phyloP scores from a whole-genome alignment of 2,797 vertebrate genomes.

The Gymnothorax reevesii region DNA sequence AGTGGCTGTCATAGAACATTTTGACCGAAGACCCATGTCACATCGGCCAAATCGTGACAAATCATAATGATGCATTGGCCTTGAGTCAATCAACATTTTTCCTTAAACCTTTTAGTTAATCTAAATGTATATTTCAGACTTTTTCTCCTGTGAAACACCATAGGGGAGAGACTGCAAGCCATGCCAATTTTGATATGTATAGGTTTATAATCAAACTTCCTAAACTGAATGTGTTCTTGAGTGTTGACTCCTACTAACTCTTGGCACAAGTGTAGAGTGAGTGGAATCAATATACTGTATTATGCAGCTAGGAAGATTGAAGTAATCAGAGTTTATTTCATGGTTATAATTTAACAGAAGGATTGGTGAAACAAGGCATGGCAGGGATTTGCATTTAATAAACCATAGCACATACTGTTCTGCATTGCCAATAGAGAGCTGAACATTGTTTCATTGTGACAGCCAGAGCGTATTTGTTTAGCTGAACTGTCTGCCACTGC shows the following conservation, averaged over 20 bases:
- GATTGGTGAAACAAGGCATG: background rate
- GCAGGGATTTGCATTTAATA: background rate
- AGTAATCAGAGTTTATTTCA: background rate
- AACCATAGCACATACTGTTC: background rate
- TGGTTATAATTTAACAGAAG: background rate
- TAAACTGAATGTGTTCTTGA: background rate
- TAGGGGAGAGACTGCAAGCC: background rate
- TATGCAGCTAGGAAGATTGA: background rate
- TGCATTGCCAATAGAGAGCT: background rate
- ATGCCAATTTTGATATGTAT: background rate
- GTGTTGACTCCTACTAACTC: background rate
- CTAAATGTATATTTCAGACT: background rate
- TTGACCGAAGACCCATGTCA: constrained; percentile 26
- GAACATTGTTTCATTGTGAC: background rate
- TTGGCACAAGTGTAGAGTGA: background rate
- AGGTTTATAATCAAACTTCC: background rate
- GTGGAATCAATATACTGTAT: background rate
- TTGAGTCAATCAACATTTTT: constrained; percentile 32
- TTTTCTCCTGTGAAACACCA: background rate
- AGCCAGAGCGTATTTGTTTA: constrained; percentile 6
- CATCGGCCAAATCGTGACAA: background rate
- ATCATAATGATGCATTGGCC: constrained; percentile 42
- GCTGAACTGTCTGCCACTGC: background rate
- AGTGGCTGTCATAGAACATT: constrained; percentile 12
- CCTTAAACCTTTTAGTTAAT: background rate